Conservation (phyloP, 1,140 invertebrate species). For the Macrotrachela quadricornifera region DNA sequence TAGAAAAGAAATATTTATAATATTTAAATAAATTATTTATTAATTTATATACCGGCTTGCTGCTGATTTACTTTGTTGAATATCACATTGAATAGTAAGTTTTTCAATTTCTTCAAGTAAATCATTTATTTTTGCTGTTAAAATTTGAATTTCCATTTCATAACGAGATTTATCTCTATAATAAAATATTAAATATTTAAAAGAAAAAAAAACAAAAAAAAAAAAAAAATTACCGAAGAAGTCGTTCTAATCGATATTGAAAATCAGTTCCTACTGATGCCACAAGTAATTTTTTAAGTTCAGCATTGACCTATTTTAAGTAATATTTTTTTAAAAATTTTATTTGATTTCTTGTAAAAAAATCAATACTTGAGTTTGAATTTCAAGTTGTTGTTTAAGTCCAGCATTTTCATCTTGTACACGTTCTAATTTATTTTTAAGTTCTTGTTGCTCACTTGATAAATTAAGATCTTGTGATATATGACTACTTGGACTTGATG, state of each 20-base stretch:
- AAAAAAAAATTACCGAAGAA: conserved; percentile 34
- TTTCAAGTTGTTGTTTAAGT: conserved; percentile 43
- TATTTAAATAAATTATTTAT: neutral
- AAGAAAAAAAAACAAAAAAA: neutral
- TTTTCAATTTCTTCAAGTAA: conserved; percentile 77
- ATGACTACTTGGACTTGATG: too few species aligned
- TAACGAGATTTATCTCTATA: neutral
- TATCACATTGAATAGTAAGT: conserved; percentile 71
- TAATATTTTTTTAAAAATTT: too few species aligned
- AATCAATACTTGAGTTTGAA: conserved; percentile 20
- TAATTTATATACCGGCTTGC: conserved; percentile 47
- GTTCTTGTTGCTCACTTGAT: conserved; percentile 9
- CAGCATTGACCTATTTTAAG: conserved; percentile 39
- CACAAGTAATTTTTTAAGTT: conserved; percentile 70
- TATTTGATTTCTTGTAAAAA: too few species aligned
- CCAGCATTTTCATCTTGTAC: conserved; percentile 18
- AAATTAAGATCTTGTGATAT: neutral
- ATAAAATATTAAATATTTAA: neutral
- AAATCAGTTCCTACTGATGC: conserved; percentile 84
- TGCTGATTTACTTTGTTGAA: conserved; percentile 80
- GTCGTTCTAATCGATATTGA: conserved; percentile 56
- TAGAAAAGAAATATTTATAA: conserved; percentile 14
- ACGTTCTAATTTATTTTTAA: conserved; percentile 13
- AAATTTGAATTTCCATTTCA: conserved; percentile 48
- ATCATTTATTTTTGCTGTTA: conserved; percentile 50